Conservation (phyloP, 2,888 invertebrate species). For the Monopis laevigella region DNA sequence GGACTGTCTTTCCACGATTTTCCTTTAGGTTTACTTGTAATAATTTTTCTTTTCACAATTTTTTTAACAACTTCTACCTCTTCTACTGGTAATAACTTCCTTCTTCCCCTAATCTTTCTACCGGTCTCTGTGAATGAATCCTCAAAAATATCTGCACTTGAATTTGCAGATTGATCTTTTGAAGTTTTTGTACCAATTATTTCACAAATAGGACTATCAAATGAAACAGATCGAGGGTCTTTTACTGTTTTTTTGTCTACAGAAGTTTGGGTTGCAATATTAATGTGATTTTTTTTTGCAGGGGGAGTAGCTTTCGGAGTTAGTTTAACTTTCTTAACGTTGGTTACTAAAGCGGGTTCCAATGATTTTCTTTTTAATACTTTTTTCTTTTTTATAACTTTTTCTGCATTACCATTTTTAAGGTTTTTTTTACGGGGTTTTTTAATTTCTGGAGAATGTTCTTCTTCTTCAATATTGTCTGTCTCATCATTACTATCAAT, state of each 20-base stretch:
- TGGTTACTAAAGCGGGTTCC: constrained; percentile 37
- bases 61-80: constrained; percentile 41
- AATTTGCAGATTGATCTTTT: constrained; percentile 28
- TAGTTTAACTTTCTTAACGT: constrained; percentile 40
- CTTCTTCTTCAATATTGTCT: constrained; percentile 12
- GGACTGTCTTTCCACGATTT: constrained; percentile 47
- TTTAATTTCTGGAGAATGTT: constrained; percentile 15
- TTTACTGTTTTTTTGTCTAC: constrained; percentile 29
- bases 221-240: constrained; percentile 42
- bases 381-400: constrained; percentile 2
- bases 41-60: constrained; percentile 45
- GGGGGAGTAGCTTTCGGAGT: constrained; percentile 48
- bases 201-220: constrained; percentile 46
- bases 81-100: constrained; percentile 38
- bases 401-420: background rate
- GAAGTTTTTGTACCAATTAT: constrained; percentile 33
- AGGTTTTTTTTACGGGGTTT: constrained; percentile 17
- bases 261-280: constrained; percentile 54
- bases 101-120: constrained; percentile 41
- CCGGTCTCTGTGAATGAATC: constrained; percentile 46
- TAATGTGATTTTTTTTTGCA: constrained; percentile 41
- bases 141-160: constrained; percentile 54
- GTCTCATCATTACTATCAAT: constrained; percentile 18
- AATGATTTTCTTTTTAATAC: constrained; percentile 35
- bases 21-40: constrained; percentile 30